These are phyloP conservation scores for Troilus luridus DNA, from an alignment of 2,888 invertebrate genomes.

Conservation along the genomic window DNA sequence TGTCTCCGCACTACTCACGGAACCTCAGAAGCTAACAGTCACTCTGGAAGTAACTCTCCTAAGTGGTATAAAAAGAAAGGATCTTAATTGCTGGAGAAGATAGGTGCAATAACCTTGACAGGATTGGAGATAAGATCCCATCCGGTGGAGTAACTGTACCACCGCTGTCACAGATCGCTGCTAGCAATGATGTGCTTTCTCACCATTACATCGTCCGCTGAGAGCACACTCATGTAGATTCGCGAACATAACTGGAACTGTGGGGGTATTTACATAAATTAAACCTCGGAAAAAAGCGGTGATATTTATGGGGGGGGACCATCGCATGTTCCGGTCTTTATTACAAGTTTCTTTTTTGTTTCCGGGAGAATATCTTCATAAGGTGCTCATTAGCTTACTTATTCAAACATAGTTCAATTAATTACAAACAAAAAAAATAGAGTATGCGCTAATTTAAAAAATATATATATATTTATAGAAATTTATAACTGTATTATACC, in stretches of 20 bases:
- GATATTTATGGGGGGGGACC: not conserved
- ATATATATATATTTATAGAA: too few species aligned
- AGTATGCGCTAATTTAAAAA: not conserved
- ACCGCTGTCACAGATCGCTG: not conserved
- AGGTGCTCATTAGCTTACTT: not conserved
- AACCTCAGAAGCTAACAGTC: not conserved
- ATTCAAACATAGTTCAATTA: not conserved
- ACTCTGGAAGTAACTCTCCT: not conserved
- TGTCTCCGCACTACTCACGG: not conserved
- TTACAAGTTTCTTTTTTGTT: not conserved
- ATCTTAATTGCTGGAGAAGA: not conserved
- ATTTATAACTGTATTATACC: too few species aligned
- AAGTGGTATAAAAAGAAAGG: not conserved
- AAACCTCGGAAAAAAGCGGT: not conserved
- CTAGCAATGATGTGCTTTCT: not conserved
- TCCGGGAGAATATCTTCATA: not conserved
- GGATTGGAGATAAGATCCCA: conserved; percentile 8
- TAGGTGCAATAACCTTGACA: conserved; percentile 8
- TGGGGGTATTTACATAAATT: not conserved
- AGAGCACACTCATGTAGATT: not conserved
- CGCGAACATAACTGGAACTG: conserved; percentile 6
- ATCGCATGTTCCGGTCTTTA: not conserved
- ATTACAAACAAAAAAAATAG: not conserved
- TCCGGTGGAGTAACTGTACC: not conserved
- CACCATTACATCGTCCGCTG: not conserved